Evolutionary conservation across 1,140 invertebrate genomes (phyloP).

Genomic region (Drosophila virilis): DNA sequence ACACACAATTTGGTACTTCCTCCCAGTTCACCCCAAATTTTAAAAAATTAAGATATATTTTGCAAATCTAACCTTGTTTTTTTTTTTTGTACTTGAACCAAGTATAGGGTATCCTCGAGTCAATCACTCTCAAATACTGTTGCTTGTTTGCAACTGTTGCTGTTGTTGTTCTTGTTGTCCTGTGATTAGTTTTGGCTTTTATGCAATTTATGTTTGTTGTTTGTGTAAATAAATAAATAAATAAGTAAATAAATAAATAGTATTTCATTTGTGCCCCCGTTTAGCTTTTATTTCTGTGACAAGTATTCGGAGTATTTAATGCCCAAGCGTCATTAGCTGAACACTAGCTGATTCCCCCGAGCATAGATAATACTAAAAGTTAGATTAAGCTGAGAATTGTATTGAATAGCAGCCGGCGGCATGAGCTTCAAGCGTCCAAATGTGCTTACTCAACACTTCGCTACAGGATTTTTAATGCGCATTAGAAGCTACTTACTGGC

Average conservation of each 20-base stretch:
- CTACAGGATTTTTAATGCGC: no score
- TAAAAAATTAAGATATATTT: no score
- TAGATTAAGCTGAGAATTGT: not conserved
- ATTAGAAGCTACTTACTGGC: no score
- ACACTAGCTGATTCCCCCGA: constrained; percentile 6
- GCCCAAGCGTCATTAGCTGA: constrained; percentile 1
- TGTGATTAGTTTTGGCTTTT: constrained; percentile 50
- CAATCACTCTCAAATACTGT: not conserved
- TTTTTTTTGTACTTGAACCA: no score
- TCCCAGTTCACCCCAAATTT: no score
- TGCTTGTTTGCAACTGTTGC: not conserved
- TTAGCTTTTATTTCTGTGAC: constrained; percentile 5
- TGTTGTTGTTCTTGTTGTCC: constrained; percentile 21
- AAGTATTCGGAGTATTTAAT: constrained; percentile 23
- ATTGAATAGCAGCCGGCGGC: not conserved
- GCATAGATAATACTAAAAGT: constrained; percentile 6
- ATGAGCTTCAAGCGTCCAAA: not conserved
- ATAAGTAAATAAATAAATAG: constrained; percentile 23
- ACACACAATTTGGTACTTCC: no score
- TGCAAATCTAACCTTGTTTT: no score
- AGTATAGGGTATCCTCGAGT: not conserved
- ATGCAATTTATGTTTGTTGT: constrained; percentile 28
- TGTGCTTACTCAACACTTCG: not conserved
- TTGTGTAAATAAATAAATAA: constrained; percentile 22
- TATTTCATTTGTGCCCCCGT: constrained; percentile 27